Evolutionary conservation across 1,140 invertebrate species (phyloP).

Genomic region (Delia radicum): DNA sequence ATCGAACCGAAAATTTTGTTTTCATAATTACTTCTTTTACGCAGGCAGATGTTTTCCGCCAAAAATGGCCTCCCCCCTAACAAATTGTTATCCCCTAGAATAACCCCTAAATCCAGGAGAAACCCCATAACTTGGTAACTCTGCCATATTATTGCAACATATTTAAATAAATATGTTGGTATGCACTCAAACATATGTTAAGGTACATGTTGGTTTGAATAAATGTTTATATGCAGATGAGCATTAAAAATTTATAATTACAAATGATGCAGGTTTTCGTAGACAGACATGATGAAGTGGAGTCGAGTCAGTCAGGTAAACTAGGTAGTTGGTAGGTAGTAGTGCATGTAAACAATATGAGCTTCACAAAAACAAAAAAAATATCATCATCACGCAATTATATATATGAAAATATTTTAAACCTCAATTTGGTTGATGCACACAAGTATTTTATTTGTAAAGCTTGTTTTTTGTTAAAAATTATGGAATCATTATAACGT

Average conservation of each 20-base stretch:
- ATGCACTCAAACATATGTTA: not conserved
- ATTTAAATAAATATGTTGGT: not conserved
- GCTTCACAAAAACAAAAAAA: not conserved
- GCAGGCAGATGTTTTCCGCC: too few species aligned
- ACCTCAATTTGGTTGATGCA: not conserved
- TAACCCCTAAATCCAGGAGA: too few species aligned
- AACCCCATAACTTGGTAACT: too few species aligned
- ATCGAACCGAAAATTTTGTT: too few species aligned
- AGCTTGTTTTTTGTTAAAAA: not conserved
- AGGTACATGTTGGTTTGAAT: not conserved
- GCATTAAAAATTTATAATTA: conserved; percentile 5
- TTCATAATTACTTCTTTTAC: too few species aligned
- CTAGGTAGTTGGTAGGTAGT: not conserved
- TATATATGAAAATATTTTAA: not conserved
- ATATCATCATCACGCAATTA: conserved; percentile 1
- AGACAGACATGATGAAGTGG: not conserved
- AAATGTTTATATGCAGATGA: conserved; percentile 3
- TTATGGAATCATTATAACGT: not conserved
- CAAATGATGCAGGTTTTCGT: not conserved
- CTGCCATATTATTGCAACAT: not conserved
- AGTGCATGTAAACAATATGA: too few species aligned
- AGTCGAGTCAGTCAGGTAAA: not conserved
- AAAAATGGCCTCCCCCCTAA: too few species aligned
- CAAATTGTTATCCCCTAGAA: too few species aligned
- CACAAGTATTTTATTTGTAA: not conserved